phyloP scores from a whole-genome alignment of 2,888 invertebrate species.

The Lithophane ornitopus region DNA sequence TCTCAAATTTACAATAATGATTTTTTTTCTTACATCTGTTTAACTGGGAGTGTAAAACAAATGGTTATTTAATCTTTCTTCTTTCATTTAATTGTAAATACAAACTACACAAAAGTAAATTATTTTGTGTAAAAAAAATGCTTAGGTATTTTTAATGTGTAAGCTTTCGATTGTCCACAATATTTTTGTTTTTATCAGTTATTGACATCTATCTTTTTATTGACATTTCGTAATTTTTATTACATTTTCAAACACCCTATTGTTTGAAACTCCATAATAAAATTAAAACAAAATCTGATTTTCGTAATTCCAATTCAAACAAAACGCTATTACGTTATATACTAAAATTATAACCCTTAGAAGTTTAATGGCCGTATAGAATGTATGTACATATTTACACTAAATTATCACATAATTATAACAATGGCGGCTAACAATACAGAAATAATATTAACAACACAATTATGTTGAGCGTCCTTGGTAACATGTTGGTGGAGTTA shows the following conservation, averaged over 20 bases:
- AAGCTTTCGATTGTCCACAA: too few relatives aligned
- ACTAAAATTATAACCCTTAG: constrained; percentile 44
- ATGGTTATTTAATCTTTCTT: too few relatives aligned
- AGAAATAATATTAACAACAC: constrained; percentile 41
- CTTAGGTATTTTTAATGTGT: too few relatives aligned
- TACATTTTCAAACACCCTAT: constrained; percentile 1
- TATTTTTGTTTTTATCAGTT: background rate
- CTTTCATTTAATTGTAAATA: too few relatives aligned
- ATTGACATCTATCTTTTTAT: background rate
- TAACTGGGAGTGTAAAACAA: too few relatives aligned
- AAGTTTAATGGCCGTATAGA: constrained; percentile 43
- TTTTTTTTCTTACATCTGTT: too few relatives aligned
- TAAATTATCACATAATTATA: constrained; percentile 45
- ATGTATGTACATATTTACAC: constrained; percentile 66
- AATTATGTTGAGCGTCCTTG: constrained; percentile 38
- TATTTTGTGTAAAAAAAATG: too few relatives aligned
- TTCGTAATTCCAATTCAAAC: constrained; percentile 11
- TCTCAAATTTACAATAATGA: too few relatives aligned
- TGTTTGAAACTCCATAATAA: constrained; percentile 6
- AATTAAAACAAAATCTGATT: constrained; percentile 13
- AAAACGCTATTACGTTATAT: constrained; percentile 16
- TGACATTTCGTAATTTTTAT: background rate
- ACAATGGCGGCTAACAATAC: constrained; percentile 35
- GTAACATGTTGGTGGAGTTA: constrained; percentile 18
- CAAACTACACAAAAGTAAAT: too few relatives aligned